Evolutionary conservation across 2,888 invertebrate species (phyloP), one percentile per base, ranked within the genome.

Genomic region (Chrysolina haemoptera): DNA sequence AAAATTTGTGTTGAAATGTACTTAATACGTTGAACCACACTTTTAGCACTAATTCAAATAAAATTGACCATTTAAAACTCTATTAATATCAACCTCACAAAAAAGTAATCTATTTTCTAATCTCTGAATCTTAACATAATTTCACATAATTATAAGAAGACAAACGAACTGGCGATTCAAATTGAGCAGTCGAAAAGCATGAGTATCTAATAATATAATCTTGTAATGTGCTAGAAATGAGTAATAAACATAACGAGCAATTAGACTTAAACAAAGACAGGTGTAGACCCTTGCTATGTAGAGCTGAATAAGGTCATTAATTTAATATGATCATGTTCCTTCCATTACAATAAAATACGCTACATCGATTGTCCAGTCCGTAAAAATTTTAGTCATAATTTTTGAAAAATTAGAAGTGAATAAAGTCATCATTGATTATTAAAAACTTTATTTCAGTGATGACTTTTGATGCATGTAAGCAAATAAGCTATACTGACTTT

Each of bases 261-360:
- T 83, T 82, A 82, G 78, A 79, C 80, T 79, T 78, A 78, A 79
- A 82, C 81, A 83, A 83, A 80, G 77, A 76, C 78, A 78, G 66
- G 71, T 77, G 78, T 74, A 69, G 76, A 79, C 75, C 72, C 59
- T 73, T 77, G 75, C 76, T 59, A 12, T n/a, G 20, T 53, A 20
- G 11, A 14, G 43, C 8, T 35, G 35, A 35, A 35, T 35, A 35
- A 35, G 35, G 35, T 35, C 35, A 35, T 35, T 35, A 35, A 35
- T 35, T 35, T 8, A 35, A 3, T 5, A 27, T 27, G 27, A 35
- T 8, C 6, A 35, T 27, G 27, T 27, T 27, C 1, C 2, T 27
- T 3, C 2, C 1, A 27, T 27, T 8, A 8, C 8, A 35, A 35
- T 35, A 6, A 8, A 35, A 35, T 0, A 8, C 8, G 35, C 8